phyloP scores from a whole-genome alignment of 2,797 vertebrate species.

The Atherinosoma microstoma region DNA sequence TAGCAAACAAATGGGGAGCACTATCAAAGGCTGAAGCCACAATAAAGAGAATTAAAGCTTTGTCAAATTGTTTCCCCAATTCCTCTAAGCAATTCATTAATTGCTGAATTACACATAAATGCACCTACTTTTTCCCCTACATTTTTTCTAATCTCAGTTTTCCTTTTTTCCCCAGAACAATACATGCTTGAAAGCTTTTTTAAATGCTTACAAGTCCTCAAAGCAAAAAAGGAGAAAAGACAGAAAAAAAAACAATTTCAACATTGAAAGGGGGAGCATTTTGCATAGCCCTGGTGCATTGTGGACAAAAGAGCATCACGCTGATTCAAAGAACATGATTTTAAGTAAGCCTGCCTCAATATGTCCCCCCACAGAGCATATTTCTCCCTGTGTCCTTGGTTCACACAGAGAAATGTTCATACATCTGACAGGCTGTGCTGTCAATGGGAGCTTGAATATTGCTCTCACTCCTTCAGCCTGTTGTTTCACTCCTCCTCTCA shows the following conservation, averaged over 20 bases:
- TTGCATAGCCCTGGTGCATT: conserved; percentile 57
- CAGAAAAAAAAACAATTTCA: conserved; percentile 42
- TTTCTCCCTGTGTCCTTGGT: conserved; percentile 63
- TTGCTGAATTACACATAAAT: conserved; percentile 7
- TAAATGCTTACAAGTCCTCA: conserved; percentile 32
- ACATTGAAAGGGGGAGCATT: conserved; percentile 42
- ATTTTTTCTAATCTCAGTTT: conserved; percentile 24
- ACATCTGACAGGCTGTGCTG: conserved; percentile 52
- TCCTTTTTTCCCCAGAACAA: conserved; percentile 20
- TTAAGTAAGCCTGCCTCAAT: conserved; percentile 67
- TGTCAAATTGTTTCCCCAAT: conserved; percentile 2
- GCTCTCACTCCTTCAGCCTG: conserved; percentile 44
- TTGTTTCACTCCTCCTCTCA: conserved; percentile 30
- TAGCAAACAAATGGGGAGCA: conserved; percentile 28
- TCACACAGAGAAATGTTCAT: conserved; percentile 67
- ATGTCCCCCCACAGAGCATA: conserved; percentile 66
- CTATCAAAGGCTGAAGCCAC: conserved; percentile 19
- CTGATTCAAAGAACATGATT: conserved; percentile 71
- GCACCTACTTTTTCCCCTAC: background rate
- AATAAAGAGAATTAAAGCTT: conserved; percentile 3
- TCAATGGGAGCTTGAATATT: conserved; percentile 53
- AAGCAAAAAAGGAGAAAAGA: conserved; percentile 14
- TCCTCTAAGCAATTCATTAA: conserved; percentile 1
- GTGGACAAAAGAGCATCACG: conserved; percentile 65
- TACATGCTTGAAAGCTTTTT: conserved; percentile 11